Base-by-base conservation (phyloP, 53 echinoderm and acorn worm genomes). In the Zoroaster sp. region DNA sequence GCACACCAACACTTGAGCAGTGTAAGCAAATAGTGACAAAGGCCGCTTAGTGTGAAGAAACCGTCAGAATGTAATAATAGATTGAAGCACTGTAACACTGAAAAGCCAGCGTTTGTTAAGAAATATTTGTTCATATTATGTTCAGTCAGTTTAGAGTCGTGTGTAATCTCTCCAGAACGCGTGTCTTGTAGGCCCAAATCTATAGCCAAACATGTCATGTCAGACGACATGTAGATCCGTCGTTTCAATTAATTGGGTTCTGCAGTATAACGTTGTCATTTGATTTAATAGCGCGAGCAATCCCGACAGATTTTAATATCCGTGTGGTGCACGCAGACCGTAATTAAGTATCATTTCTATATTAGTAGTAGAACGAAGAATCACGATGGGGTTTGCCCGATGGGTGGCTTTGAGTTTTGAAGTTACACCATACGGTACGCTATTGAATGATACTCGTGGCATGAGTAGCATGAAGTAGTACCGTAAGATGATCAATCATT, bases 261-360 rank as follows among this genome's bases (percentile, higher is more conserved):
- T 71, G 44, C 79, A 69, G 47, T 43, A 41, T 69, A 45, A 85
- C 66, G 82, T 83, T 83, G 83, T 85, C 85, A 71, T 70, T 85
- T 46, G 85, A 71, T 85, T 85, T 70, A 85, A 46, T 51, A 85
- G 72, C 43, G 49, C 43, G 31, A 35, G 43, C 66, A 83, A 71
- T 85, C 69, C 42, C 35, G 85, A 85, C 85, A 85, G 85, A 35
- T 85, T 85, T 85, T 85, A 85, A 85, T 85, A 85, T 85, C 85
- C 85, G 85, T 46, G 71, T 36, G 85, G 36, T 66, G 54, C 85
- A 40, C 71, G 70, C 66, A 43, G n/a, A 55, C 21, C 15, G 70
- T 85, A 85, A 85, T 85, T 70, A 85, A 85, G 85, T 85, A 85
- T 85, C 85, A 71, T 85, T 85, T 85, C 70, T 69, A 66, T 66